Percentiles rank a stretch among this genome's conserved stretches.
Conservation (phyloP, 2,797 vertebrate genomes). For the Platalea minor region DNA sequence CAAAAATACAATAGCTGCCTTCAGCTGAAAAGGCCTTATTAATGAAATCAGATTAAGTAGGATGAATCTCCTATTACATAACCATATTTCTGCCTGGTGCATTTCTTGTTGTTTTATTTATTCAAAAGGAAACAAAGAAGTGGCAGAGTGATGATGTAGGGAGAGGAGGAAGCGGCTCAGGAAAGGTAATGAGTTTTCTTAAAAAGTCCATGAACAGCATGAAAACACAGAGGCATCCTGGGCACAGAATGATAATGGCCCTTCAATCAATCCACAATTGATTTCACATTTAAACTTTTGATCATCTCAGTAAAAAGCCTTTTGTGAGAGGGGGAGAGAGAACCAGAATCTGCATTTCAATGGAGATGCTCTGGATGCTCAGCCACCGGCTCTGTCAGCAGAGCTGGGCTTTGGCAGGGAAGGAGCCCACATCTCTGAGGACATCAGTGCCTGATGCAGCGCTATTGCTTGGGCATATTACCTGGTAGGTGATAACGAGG, state of each 20-base stretch:
- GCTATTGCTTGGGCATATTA: neutral
- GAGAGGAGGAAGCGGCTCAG: neutral
- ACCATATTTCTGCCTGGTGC: neutral
- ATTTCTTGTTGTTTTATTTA: neutral
- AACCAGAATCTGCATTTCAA: neutral
- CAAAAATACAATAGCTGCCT: neutral
- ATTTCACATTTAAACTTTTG: neutral
- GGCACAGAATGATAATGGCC: neutral
- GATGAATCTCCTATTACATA: neutral
- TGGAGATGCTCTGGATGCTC: neutral
- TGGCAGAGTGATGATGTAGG: neutral
- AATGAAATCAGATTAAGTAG: neutral
- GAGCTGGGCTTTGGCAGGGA: neutral
- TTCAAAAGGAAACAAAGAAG: conserved; percentile 1
- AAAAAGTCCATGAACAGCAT: neutral
- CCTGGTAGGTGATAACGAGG: neutral
- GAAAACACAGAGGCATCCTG: neutral
- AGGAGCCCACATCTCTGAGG: neutral
- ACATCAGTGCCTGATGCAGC: neutral
- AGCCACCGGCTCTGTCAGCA: neutral
- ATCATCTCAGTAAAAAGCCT: neutral
- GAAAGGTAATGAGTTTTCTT: conserved; percentile 24
- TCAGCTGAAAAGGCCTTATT: neutral
- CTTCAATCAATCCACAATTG: conserved; percentile 26
- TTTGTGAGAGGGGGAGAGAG: neutral